phyloP scores from a whole-genome alignment of 2,113 vertebrate genomes.

The Rhinolophus sinicus region DNA sequence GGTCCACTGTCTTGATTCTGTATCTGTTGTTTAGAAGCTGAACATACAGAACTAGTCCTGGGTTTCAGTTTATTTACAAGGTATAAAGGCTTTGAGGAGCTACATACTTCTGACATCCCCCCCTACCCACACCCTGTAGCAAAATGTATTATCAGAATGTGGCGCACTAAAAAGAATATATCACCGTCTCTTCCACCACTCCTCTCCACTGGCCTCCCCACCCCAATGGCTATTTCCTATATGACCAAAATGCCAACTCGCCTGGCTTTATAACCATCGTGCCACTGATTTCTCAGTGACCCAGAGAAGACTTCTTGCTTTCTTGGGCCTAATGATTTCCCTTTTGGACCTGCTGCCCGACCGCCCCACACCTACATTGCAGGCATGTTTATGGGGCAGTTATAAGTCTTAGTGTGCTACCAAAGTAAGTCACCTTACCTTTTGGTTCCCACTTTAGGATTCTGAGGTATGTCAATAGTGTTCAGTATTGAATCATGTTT shows the following conservation, averaged over 20 bases:
- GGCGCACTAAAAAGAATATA: not conserved
- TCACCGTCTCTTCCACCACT: not conserved
- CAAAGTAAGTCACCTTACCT: constrained; percentile 85
- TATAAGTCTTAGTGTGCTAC: not conserved
- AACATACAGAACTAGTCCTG: not conserved
- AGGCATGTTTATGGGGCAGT: not conserved
- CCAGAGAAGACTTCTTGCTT: not conserved
- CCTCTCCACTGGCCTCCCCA: not conserved
- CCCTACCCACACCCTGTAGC: not conserved
- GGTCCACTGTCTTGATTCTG: not conserved
- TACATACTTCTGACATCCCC: not conserved
- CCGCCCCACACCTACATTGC: not conserved
- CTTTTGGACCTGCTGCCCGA: not conserved
- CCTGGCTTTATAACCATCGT: not conserved
- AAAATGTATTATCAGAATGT: not conserved
- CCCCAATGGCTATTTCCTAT: not conserved
- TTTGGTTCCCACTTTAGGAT: constrained; percentile 95
- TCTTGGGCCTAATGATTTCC: not conserved
- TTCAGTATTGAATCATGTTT: constrained; percentile 95
- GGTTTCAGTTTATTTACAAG: not conserved
- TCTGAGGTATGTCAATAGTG: constrained; percentile 95
- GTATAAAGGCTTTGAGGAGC: not conserved
- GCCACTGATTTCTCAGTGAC: not conserved
- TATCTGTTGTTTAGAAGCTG: not conserved
- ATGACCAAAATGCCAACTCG: not conserved